phyloP scores from a whole-genome alignment of 2,113 vertebrate genomes.

The Helogale parvula region DNA sequence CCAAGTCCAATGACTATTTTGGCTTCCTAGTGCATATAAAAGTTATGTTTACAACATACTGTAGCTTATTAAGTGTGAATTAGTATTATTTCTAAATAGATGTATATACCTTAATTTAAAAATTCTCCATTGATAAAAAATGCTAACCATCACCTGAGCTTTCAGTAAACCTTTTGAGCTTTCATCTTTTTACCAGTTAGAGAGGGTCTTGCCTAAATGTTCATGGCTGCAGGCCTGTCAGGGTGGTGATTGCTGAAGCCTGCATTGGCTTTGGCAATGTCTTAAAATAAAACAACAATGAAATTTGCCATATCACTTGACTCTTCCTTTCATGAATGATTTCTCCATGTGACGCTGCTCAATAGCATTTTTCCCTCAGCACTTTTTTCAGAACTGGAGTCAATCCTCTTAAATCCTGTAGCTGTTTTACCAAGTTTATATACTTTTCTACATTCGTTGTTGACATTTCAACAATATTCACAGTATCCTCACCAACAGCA shows the following conservation, averaged over 20 bases:
- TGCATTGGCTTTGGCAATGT: neutral
- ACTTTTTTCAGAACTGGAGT: neutral
- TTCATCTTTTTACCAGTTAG: neutral
- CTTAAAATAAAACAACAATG: neutral
- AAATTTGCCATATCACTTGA: neutral
- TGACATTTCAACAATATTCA: neutral
- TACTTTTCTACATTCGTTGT: neutral
- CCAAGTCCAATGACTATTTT: neutral
- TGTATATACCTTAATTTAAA: neutral
- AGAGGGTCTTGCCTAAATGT: neutral
- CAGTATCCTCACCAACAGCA: neutral
- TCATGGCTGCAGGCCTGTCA: neutral
- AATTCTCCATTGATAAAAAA: neutral
- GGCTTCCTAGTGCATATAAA: neutral
- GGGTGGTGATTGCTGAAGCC: neutral
- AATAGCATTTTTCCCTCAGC: neutral
- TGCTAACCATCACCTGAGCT: neutral
- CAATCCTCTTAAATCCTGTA: neutral
- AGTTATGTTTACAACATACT: neutral
- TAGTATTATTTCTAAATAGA: neutral
- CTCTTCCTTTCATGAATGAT: neutral
- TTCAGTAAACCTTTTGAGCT: neutral
- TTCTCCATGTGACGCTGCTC: neutral
- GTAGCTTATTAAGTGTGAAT: neutral
- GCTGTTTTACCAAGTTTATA: neutral